Percentiles rank a stretch among this genome's conserved stretches.
Evolutionary conservation across 2,888 invertebrate species (phyloP).

Genomic region (Marasmarcha lunaedactyla): DNA sequence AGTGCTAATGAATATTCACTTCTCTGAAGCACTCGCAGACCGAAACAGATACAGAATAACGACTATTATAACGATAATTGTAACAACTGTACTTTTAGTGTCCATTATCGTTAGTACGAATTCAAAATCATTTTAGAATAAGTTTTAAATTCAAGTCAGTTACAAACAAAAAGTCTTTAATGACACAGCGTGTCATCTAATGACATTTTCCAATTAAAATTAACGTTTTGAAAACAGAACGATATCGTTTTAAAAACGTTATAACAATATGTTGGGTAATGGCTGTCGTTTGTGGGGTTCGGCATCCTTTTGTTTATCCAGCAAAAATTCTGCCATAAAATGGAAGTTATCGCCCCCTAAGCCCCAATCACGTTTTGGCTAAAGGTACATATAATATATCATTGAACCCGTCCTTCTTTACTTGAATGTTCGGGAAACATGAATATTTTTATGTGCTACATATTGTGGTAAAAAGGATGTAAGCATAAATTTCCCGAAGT

Average conservation of each 20-base stretch:
- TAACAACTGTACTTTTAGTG: no score
- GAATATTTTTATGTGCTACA: slow-evolving; percentile 26
- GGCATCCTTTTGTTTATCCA: slow-evolving; percentile 56
- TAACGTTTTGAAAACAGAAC: no score
- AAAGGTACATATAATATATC: slow-evolving; percentile 45
- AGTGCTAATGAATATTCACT: slow-evolving; percentile 40
- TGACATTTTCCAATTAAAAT: no score
- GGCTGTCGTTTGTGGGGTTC: slow-evolving; percentile 22
- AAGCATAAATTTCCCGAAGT: slow-evolving; percentile 39
- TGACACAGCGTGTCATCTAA: no score
- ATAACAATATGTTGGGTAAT: no score
- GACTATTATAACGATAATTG: no score
- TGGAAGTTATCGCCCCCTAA: slow-evolving; percentile 54
- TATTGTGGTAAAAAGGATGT: slow-evolving; percentile 38
- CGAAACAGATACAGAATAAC: no score
- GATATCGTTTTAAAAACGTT: no score
- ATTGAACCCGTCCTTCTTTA: slow-evolving; percentile 23
- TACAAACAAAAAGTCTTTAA: no score
- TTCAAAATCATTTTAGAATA: no score
- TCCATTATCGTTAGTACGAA: no score
- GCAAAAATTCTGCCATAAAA: slow-evolving; percentile 60
- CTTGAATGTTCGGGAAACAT: slow-evolving; percentile 10
- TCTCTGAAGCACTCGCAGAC: neutral
- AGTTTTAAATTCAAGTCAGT: no score
- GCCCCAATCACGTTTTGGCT: slow-evolving; percentile 55